Base-by-base conservation (phyloP, 2,888 invertebrate genomes). In the Dicycla oo region DNA sequence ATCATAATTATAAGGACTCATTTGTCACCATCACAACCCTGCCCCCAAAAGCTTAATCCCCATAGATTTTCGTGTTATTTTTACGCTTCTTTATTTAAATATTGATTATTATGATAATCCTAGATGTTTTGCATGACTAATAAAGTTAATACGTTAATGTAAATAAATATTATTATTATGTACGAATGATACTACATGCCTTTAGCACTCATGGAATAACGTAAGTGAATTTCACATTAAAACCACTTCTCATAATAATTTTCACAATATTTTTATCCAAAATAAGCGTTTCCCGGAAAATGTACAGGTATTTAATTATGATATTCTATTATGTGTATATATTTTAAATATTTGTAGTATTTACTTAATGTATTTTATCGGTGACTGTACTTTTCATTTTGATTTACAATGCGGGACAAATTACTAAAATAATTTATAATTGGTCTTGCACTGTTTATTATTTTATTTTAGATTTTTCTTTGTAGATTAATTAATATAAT, bases 41-140 rank as follows among this genome's bases (percentile, higher is more conserved):
- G 87, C 88, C 92, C 92, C 88, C 78, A 88, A 86, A 91, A 89
- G 94, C 94, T 94, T 94, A 86, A 80, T 89, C 91, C 94, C 91
- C 83, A 89, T 94, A 94, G 94, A 90, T 84, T 66, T 88, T 93
- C 87, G 90, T 90, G 86, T 92, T 93, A 88, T 91, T 93, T 94
- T 93, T 84, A 85, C 83, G 94, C 94, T 94, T 94, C 82, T 93
- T 93, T 88, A 88, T 89, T 91, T 88, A 81, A 83, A 81, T 85
- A 86, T 84, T 43, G 20, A 86, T 63, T 67, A 79, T 56, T 66
- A 60, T 53, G 23, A 73, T 49, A 75, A 78, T 57, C 63, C 82
- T 88, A 90, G 90, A 86, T 84, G 87, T 87, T 89, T 79, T 87
- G 92, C 92, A 92, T 92, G 89, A 82, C 79, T 76, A 85, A 82